A percentile compares a stretch with the other conserved stretches of the same genome.
Evolutionary conservation across 2,113 vertebrate species (phyloP).

Genomic region (Rousettus leschenaultii): DNA sequence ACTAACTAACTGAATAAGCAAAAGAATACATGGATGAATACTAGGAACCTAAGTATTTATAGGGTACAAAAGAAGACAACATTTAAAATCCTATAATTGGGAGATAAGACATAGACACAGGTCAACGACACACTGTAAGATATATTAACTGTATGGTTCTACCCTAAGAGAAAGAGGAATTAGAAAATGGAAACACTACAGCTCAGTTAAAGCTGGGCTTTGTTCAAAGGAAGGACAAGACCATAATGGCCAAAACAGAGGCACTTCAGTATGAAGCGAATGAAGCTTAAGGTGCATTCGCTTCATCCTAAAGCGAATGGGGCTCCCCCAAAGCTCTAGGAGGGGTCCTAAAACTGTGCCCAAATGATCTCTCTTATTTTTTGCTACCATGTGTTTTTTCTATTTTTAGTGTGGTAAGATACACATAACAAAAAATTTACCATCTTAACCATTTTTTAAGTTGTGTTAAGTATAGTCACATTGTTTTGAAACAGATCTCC

Average conservation of each 20-base stretch:
- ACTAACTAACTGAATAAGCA: neutral
- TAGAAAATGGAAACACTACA: neutral
- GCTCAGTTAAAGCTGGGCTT: neutral
- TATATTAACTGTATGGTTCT: neutral
- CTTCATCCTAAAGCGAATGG: too few species aligned
- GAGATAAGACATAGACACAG: neutral
- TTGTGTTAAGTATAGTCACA: neutral
- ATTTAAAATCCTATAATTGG: neutral
- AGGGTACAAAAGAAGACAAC: neutral
- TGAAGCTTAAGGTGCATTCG: neutral
- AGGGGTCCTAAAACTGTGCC: neutral
- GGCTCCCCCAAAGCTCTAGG: neutral
- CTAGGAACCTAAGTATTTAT: neutral
- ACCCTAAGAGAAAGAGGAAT: neutral
- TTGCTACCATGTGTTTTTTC: neutral
- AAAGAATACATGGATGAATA: neutral
- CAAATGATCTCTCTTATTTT: neutral
- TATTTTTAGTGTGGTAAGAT: neutral
- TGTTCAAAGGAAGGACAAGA: neutral
- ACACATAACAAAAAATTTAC: neutral
- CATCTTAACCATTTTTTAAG: neutral
- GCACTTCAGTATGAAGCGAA: neutral
- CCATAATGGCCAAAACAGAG: neutral
- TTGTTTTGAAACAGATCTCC: neutral
- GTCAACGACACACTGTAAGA: neutral